Evolutionary conservation across 2,113 vertebrate species (phyloP).

Genomic region (Uropsilus gracilis): DNA sequence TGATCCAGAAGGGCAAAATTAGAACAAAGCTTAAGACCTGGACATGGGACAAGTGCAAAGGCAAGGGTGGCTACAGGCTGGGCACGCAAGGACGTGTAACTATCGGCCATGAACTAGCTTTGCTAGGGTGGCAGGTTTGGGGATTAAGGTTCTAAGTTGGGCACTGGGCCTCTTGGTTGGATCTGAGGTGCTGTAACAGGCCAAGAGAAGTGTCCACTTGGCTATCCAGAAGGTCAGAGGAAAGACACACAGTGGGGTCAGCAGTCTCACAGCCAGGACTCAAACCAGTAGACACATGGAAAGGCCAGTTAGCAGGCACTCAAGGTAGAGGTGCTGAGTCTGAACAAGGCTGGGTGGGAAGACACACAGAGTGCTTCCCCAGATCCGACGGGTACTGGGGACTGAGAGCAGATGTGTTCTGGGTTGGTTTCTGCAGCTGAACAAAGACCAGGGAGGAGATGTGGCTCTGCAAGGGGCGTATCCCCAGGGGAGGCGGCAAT

Average conservation of each 20-base stretch:
- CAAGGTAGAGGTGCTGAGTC: background rate
- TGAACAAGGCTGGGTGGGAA: background rate
- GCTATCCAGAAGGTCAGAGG: background rate
- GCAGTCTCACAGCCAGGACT: accelerated
- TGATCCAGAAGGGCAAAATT: background rate
- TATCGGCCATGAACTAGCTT: background rate
- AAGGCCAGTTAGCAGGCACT: background rate
- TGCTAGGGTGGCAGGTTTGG: background rate
- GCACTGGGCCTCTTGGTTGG: background rate
- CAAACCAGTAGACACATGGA: too few species aligned
- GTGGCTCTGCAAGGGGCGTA: background rate
- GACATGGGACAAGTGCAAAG: too few species aligned
- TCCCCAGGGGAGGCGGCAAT: accelerated
- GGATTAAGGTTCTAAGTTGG: background rate
- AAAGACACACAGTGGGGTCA: background rate
- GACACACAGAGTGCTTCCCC: too few species aligned
- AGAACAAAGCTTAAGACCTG: background rate
- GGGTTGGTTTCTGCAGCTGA: background rate
- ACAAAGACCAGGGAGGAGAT: background rate
- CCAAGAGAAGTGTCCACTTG: accelerated
- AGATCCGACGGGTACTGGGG: background rate
- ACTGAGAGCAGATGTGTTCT: background rate
- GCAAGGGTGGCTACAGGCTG: too few species aligned
- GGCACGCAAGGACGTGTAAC: background rate
- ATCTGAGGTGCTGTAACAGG: background rate